Evolutionary conservation across 1,140 invertebrate genomes (phyloP).

Genomic region (Latrodectus geometricus): DNA sequence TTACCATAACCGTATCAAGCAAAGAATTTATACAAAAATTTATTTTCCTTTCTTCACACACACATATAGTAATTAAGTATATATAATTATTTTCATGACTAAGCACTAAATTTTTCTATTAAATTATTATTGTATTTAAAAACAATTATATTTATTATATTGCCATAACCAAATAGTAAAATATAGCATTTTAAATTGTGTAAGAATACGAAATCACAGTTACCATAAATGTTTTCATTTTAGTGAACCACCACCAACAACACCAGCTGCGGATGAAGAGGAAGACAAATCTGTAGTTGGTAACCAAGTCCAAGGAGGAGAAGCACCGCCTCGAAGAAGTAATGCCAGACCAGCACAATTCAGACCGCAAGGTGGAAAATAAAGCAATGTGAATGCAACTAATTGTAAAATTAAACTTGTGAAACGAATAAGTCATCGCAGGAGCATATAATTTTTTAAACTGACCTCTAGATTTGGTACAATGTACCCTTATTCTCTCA

Average conservation of each 20-base stretch:
- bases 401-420: not conserved
- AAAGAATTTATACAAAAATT: no score
- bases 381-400: not conserved
- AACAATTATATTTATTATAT: no score
- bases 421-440: not conserved
- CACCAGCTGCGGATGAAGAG: constrained; percentile 41
- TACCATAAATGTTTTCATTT: not conserved
- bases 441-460: not conserved
- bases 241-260: constrained; percentile 59
- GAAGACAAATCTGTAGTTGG: constrained; percentile 7
- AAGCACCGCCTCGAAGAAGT: not conserved
- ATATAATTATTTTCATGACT: no score
- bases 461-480: not conserved
- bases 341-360: constrained; percentile 59
- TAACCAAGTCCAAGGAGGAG: constrained; percentile 13
- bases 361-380: constrained; percentile 51
- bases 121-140: no score
- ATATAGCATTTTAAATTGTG: no score
- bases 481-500: not conserved
- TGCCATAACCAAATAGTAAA: no score
- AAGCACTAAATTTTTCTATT: no score
- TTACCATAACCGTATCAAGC: no score
- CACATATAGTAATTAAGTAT: no score
- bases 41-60: no score
- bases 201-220: no score